Conservation (phyloP, 2,113 vertebrate genomes). For the Lagopus muta region DNA sequence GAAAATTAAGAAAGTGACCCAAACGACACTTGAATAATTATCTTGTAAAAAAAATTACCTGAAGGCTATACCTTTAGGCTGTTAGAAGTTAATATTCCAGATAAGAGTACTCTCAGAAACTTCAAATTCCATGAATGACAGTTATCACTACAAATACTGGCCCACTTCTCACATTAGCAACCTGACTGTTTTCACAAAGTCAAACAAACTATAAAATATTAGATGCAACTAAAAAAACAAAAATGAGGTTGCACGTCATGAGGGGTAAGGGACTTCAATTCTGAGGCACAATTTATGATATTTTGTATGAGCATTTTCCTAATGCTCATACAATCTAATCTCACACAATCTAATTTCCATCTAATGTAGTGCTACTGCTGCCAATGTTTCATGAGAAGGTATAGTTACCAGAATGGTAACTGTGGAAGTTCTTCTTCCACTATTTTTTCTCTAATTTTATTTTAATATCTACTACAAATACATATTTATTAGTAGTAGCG, state of each 20-base stretch:
- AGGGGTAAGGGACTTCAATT: not conserved
- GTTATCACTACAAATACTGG: not conserved
- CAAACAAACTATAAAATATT: not conserved
- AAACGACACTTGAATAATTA: not conserved
- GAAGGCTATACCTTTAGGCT: not conserved
- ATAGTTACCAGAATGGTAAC: not conserved
- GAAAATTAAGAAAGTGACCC: not conserved
- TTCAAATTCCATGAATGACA: not conserved
- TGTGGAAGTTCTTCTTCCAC: not conserved
- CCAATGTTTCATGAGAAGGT: not conserved
- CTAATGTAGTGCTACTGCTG: not conserved
- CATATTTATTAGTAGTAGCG: not conserved
- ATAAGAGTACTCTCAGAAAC: not conserved
- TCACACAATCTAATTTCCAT: too few relatives aligned
- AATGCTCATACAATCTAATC: too few relatives aligned
- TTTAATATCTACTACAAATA: not conserved
- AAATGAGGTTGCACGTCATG: not conserved
- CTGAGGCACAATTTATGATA: not conserved
- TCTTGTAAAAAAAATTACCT: not conserved
- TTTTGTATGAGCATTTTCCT: not conserved
- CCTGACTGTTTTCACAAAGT: not conserved
- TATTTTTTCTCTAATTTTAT: not conserved
- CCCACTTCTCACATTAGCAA: not conserved
- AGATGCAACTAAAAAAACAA: not conserved
- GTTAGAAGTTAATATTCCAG: not conserved